phyloP scores from a whole-genome alignment of 2,113 vertebrate species.

The Sterrhoptilus dennistouni region DNA sequence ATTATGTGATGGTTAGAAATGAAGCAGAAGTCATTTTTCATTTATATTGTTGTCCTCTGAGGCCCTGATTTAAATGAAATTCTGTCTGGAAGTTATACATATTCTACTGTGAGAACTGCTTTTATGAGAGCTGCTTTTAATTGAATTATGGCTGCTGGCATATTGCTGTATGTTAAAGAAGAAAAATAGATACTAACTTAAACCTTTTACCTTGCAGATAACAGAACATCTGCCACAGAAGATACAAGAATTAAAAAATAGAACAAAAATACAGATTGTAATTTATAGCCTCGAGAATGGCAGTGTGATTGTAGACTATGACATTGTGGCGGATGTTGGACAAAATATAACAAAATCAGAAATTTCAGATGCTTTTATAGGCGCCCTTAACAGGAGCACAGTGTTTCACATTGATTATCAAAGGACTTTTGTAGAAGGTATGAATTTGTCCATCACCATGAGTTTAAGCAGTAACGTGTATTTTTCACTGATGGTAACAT shows the following conservation, averaged over 20 bases:
- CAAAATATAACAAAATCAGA: neutral
- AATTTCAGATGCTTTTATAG: neutral
- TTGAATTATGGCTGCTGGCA: neutral
- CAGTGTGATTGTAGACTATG: neutral
- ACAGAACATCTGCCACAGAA: neutral
- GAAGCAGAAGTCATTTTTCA: neutral
- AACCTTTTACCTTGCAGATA: neutral
- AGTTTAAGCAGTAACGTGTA: neutral
- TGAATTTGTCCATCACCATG: neutral
- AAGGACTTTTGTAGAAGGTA: constrained; percentile 16
- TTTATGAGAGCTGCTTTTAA: neutral
- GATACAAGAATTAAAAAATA: neutral
- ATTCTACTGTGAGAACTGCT: neutral
- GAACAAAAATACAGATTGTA: neutral
- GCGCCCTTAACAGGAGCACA: constrained; percentile 22
- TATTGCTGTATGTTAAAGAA: neutral
- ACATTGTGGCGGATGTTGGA: neutral
- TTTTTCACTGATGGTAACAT: neutral
- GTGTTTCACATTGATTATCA: neutral
- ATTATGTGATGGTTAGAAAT: neutral
- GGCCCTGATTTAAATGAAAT: neutral
- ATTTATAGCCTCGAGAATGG: neutral
- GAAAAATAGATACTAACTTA: neutral
- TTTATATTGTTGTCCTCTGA: neutral
- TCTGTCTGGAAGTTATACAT: neutral